phyloP scores from a whole-genome alignment of 2,113 vertebrate genomes.

The Calonectris borealis region DNA sequence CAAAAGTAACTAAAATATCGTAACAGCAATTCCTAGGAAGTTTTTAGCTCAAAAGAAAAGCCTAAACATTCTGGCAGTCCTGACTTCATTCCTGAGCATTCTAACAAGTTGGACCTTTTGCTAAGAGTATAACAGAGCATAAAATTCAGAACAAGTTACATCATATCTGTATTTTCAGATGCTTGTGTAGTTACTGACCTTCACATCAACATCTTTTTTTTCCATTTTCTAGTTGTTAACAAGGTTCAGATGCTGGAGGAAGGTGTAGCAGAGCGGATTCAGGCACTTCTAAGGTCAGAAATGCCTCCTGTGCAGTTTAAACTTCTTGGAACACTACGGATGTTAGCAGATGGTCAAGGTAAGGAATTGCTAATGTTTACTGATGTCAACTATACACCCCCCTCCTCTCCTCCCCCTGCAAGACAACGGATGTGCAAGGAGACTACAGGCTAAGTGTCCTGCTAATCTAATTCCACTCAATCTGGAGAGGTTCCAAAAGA shows the following conservation, averaged over 20 bases:
- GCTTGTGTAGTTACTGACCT: not conserved
- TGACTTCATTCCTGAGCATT: not conserved
- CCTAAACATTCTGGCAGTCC: not conserved
- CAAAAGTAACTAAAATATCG: not conserved
- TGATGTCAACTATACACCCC: not conserved
- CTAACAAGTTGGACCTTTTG: not conserved
- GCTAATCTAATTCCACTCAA: not conserved
- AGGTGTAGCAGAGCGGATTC: slow-evolving; percentile 77
- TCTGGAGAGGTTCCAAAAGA: not conserved
- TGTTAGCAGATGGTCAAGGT: slow-evolving; percentile 89
- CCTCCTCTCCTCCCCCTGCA: not conserved
- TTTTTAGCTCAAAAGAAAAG: not conserved
- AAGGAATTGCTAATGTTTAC: not conserved
- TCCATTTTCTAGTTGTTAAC: slow-evolving; percentile 66
- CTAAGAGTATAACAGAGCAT: not conserved
- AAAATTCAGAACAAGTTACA: not conserved
- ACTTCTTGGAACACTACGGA: slow-evolving; percentile 83
- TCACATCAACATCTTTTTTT: not conserved
- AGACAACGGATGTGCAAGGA: not conserved
- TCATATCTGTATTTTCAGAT: not conserved
- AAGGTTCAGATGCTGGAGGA: slow-evolving; percentile 85
- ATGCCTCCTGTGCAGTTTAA: slow-evolving; percentile 87
- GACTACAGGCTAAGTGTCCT: not conserved
- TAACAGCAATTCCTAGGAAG: not conserved
- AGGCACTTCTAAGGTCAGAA: slow-evolving; percentile 81